Percentiles rank a stretch among this genome's conserved stretches.
Conservation (phyloP, 1,140 invertebrate genomes). For the Copidosoma floridanum region DNA sequence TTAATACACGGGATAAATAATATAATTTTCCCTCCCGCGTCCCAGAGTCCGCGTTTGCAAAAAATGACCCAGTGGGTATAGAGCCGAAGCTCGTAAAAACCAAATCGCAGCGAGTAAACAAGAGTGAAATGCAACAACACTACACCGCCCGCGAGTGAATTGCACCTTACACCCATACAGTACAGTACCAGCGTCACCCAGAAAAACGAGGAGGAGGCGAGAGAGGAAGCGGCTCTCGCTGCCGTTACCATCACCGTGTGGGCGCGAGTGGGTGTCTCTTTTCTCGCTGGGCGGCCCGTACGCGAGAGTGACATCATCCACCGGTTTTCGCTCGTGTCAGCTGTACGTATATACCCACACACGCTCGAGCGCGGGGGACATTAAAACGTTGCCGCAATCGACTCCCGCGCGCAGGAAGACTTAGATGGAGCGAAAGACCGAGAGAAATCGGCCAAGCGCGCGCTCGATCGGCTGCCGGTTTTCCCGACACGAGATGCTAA, state of each 20-base stretch:
- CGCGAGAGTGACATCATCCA: slow-evolving; percentile 52
- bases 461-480: slow-evolving; percentile 16
- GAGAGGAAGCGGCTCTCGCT: too few species aligned
- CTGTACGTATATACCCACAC: too few species aligned
- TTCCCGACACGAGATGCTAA: not conserved
- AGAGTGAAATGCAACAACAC: not conserved
- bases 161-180: not conserved
- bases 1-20: too few species aligned
- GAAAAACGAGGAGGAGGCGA: not conserved
- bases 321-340: slow-evolving; percentile 40
- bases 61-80: too few species aligned
- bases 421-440: slow-evolving; percentile 58
- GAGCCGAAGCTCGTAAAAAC: not conserved
- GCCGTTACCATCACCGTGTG: too few species aligned
- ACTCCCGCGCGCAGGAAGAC: slow-evolving; percentile 26
- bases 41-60: too few species aligned
- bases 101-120: not conserved
- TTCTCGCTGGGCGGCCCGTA: slow-evolving; percentile 8
- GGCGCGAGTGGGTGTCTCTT: slow-evolving; percentile 41
- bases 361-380: too few species aligned
- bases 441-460: too few species aligned
- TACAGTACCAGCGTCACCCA: not conserved
- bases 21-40: too few species aligned
- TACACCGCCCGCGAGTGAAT: not conserved
- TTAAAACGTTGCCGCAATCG: too few species aligned